Base-by-base conservation (phyloP, 2,888 invertebrate genomes). In the Nymphalis c-album region DNA sequence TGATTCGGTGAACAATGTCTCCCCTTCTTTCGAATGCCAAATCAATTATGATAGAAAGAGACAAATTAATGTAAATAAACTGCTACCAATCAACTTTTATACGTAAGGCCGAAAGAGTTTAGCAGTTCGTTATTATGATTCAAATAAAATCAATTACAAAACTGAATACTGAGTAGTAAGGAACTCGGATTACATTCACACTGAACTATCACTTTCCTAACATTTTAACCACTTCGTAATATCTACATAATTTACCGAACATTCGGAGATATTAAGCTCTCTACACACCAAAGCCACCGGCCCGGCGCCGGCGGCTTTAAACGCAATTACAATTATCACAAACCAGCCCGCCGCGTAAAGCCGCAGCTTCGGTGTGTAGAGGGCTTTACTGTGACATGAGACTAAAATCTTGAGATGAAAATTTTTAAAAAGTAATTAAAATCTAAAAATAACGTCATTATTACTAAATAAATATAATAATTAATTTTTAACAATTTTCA, bases 161-260 rank as follows among this genome's bases (percentile, higher is more conserved):
- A 67, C 61, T 57, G 57, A 66, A 62, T 62, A 58, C 16, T 62
- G 20, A 51, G 46, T 26, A 40, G 26, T 20, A 55, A 68, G 67
- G 67, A 68, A 68, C 67, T 68, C 46, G 59, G 46, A 60, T 51
- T 40, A 53, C 45, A 63, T 62, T 62, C 58, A 46, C 40, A 48
- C 35, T 55, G 48, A 40, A 40, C 40, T 13, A 40, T 18, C 16
- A 51, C 18, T 50, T n/a, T n/a, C n/a, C 31, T 7, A 51, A 51
- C 51, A 10, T 4, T 45, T 51, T n/a, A 31, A 31, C 17, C 77
- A 80, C 77, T 80, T 80, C 74, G 80, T 79, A 76, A 73, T 85
- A 85, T 85, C 79, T 85, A 85, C 85, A 85, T 80, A 81, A 83
- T 85, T 74, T 85, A 85, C 83, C 84, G 2, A 78, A 68, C 17